A percentile compares a stretch with the other conserved stretches of the same genome.
These are phyloP conservation scores for Bellardia bayeri DNA, from an alignment of 2,888 invertebrate genomes.

Conservation along the genomic window DNA sequence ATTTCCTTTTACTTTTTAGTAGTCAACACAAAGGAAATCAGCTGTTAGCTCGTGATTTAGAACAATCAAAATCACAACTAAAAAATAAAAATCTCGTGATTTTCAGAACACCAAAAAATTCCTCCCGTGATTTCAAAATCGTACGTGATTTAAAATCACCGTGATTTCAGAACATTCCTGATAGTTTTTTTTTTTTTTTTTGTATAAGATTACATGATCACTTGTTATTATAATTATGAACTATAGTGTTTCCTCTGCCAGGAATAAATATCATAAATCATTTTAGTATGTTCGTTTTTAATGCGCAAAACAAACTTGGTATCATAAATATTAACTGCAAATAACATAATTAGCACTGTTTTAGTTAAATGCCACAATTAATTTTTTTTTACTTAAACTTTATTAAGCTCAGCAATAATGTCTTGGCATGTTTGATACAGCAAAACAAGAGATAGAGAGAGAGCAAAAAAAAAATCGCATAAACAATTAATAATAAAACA, in stretches of 20 bases:
- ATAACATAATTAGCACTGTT: slow-evolving; percentile 73
- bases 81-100: too few species aligned
- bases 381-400: slow-evolving; percentile 47
- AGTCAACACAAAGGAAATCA: too few species aligned
- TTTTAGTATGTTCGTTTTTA: neutral
- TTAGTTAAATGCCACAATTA: slow-evolving; percentile 71
- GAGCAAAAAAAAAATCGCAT: slow-evolving; percentile 55
- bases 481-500: slow-evolving; percentile 74
- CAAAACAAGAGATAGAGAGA: neutral
- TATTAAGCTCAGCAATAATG: slow-evolving; percentile 26
- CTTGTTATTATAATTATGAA: neutral
- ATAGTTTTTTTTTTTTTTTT: too few species aligned
- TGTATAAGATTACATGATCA: neutral
- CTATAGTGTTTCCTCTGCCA: neutral
- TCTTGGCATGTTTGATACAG: neutral
- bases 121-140: too few species aligned
- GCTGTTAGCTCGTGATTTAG: too few species aligned
- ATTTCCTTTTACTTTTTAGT: too few species aligned
- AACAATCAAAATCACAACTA: too few species aligned
- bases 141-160: too few species aligned
- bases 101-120: too few species aligned
- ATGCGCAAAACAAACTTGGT: slow-evolving; percentile 12
- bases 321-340: slow-evolving; percentile 66
- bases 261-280: slow-evolving; percentile 46
- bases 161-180: too few species aligned